Evolutionary conservation across 2,113 vertebrate genomes (phyloP), one percentile per base, ranked within the genome.

Genomic region (Pituophis catenifer): DNA sequence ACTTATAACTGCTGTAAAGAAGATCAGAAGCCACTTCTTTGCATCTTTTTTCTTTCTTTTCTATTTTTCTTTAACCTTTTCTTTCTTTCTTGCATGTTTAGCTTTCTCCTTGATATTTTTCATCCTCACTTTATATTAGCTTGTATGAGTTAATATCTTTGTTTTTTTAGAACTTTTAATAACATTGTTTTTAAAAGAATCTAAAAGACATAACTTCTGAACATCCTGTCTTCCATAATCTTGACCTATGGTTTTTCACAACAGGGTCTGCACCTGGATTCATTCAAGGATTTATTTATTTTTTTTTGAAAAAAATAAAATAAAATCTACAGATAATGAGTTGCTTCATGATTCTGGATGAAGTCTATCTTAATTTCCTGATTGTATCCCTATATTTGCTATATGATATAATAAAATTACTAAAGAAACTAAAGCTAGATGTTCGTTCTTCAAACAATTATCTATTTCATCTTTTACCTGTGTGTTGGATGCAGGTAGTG

Each of bases 361-460:
- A 85, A 85, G n/a, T 58, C 24, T n/a, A 55, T 50, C 85, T 88
- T 85, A 81, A 8, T 87, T 86, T 23, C 75, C 70, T 86, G 91
- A 52, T 86, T 54, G n/a, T 26, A 65, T 29, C 26, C 8, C n/a
- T 53, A 2, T 29, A 57, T 57, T 19, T 58, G 70, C 29, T 86
- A 92, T 65, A 48, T 33, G 5, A 38, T 52, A 90, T 91, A 21
- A 85, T 12, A 90, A 94, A 88, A 52, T 89, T 93, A 33, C 17
- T 9, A 90, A 52, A 2, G 21, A 75, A 94, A 75, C 48, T 33
- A 1, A 92, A 81, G 24, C 86, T 26, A 93, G 93, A 92, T 92
- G 38, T 87, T 93, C 11, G 12, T 48, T 44, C 59, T 92, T 94
- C 86, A 93, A 53, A 91, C 12, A 94, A 91, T 52, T 2, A 86